Percentiles rank a stretch among this genome's conserved stretches.
phyloP scores from a whole-genome alignment of 2,113 vertebrate species.

The Peucedramus taeniatus region DNA sequence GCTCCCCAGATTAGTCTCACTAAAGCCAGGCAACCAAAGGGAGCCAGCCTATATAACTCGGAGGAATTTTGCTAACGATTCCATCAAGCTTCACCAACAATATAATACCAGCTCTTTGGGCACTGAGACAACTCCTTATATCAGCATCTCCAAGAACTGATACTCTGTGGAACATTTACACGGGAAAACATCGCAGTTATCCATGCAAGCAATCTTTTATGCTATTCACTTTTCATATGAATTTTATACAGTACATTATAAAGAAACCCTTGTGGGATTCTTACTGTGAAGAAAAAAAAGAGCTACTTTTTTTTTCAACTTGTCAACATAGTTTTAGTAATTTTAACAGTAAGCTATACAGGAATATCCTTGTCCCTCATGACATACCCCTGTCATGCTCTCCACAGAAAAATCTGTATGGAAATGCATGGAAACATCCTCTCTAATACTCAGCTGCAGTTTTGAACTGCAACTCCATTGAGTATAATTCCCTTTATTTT shows the following conservation, averaged over 20 bases:
- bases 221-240: neutral
- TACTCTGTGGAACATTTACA: neutral
- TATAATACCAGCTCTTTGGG: neutral
- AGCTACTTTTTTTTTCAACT: neutral
- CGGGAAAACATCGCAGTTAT: neutral
- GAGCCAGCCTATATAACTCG: neutral
- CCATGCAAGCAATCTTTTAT: neutral
- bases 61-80: neutral
- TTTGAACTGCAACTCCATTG: neutral
- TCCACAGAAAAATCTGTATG: neutral
- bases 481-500: neutral
- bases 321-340: neutral
- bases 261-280: neutral
- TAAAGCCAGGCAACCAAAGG: neutral
- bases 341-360: neutral
- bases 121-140: neutral
- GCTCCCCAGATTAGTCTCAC: neutral
- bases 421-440: neutral
- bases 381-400: neutral
- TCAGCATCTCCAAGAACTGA: neutral
- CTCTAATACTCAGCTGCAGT: neutral
- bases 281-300: neutral
- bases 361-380: neutral
- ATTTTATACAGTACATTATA: neutral
- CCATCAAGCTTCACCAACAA: neutral